phyloP scores from a whole-genome alignment of 1,140 invertebrate species.

The Lutraria rhynchaena region DNA sequence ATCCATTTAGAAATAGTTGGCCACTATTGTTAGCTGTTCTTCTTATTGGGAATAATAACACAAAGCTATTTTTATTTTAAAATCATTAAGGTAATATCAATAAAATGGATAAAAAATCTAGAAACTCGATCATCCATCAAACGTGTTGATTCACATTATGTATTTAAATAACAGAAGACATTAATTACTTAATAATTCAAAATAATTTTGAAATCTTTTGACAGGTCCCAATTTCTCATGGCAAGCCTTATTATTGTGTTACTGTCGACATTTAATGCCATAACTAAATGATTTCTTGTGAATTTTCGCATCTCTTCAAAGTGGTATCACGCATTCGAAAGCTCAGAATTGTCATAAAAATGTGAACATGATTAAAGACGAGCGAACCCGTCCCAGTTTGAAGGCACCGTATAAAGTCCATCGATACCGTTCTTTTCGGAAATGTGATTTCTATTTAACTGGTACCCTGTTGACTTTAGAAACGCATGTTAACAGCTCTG shows the following conservation, averaged over 20 bases:
- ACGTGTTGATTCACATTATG: slow-evolving; percentile 8
- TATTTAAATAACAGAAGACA: slow-evolving; percentile 19
- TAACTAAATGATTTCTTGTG: neutral
- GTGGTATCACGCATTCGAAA: neutral
- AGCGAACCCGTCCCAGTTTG: neutral
- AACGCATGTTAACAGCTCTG: too few relatives aligned
- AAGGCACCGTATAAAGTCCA: too few relatives aligned
- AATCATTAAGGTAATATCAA: too few relatives aligned
- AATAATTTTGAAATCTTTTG: slow-evolving; percentile 40
- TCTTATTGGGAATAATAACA: too few relatives aligned
- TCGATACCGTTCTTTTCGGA: too few relatives aligned
- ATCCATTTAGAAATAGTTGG: too few relatives aligned
- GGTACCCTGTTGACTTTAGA: too few relatives aligned
- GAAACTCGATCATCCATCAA: slow-evolving; percentile 22
- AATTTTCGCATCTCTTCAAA: neutral
- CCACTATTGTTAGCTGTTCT: too few relatives aligned
- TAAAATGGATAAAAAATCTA: neutral
- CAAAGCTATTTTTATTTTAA: too few relatives aligned
- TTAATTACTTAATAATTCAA: slow-evolving; percentile 37
- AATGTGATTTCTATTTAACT: too few relatives aligned
- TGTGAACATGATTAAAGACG: slow-evolving; percentile 6
- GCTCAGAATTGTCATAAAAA: slow-evolving; percentile 26
- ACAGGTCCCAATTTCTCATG: slow-evolving; percentile 33
- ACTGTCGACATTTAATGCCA: slow-evolving; percentile 5
- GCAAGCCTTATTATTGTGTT: slow-evolving; percentile 11